Evolutionary conservation across 2,888 invertebrate genomes (phyloP), one percentile per base, ranked within the genome.

Genomic region (Chymomyza procnemis): DNA sequence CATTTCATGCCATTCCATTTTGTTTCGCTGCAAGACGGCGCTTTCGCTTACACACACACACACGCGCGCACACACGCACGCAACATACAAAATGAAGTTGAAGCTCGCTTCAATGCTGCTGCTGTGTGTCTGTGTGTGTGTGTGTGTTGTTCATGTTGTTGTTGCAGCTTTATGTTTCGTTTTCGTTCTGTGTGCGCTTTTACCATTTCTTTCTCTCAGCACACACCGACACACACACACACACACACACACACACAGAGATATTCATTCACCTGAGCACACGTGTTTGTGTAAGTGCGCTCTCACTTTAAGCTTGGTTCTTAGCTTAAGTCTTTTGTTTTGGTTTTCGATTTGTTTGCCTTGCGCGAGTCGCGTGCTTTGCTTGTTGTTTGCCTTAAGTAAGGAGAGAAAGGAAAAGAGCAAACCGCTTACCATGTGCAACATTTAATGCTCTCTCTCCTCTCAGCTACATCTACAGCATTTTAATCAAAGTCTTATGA

Each of bases 261-360:
- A 34, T 8, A 21, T 62, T 62, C 26, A 18, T 16, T 30, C 46
- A 18, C 18, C 18, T 57, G 14, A 21, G 9, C 46, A 54, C 21
- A 52, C 19, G 16, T 22, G 14, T 5, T 26, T 41, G 26, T 41
- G 41, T 21, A 12, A 47, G n/a, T 46, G 26, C 14, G 50, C 50
- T 58, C 16, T 72, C 64, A 46, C 26, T 68, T 69, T 73, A 76
- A 80, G 78, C 82, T 87, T 82, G 71, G 80, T 85, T 86, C 79
- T 84, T 78, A 76, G 80, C 79, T 81, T 66, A 87, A 87, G 85
- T 83, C 83, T 83, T 83, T 87, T 87, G 83, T 83, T 83, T 83
- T 87, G 83, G 85, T 85, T 69, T 66, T 62, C 70, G 67, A 65
- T 77, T 86, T 79, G 84, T 76, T 26, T 26, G 26, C 26, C 26